Evolutionary conservation across 2,797 vertebrate genomes (phyloP).

Genomic region (Gadopsis bispinosus): DNA sequence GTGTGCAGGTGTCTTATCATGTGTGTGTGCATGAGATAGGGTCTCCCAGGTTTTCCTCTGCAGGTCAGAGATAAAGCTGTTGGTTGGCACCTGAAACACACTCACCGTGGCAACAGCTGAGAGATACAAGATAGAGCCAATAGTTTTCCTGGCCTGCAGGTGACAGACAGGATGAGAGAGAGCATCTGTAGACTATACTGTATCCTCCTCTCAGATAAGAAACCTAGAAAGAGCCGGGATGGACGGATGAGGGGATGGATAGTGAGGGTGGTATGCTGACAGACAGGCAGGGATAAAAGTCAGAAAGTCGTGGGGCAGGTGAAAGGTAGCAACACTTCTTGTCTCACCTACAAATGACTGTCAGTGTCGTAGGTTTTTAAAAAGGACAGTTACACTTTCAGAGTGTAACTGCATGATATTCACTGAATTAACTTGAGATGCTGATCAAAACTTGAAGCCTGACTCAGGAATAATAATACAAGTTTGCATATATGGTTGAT

Average conservation of each 20-base stretch:
- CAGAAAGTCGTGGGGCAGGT: constrained; percentile 20
- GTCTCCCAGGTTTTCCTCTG: constrained; percentile 69
- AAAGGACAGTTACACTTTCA: too few species aligned
- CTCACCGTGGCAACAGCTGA: constrained; percentile 72
- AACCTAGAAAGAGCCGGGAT: constrained; percentile 41
- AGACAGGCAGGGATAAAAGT: constrained; percentile 25
- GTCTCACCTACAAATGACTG: constrained; percentile 16
- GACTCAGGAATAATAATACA: constrained; percentile 38
- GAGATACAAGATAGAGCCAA: constrained; percentile 79
- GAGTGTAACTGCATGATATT: constrained; percentile 1
- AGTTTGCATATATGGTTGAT: constrained; percentile 19
- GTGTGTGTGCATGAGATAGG: constrained; percentile 47
- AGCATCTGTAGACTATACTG: constrained; percentile 37
- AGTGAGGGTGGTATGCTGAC: constrained; percentile 21
- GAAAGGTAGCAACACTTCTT: constrained; percentile 23
- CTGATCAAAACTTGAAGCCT: constrained; percentile 23
- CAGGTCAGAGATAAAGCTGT: constrained; percentile 79
- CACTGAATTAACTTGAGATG: constrained; percentile 20
- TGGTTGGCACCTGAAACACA: constrained; percentile 64
- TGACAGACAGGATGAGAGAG: constrained; percentile 62
- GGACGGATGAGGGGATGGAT: constrained; percentile 40
- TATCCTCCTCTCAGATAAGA: constrained; percentile 61
- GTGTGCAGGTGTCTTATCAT: constrained; percentile 40
- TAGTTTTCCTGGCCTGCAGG: constrained; percentile 59
- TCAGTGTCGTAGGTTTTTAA: background rate